Evolutionary conservation across 1,140 invertebrate species (phyloP).

Genomic region (Drosophila bifasciata): DNA sequence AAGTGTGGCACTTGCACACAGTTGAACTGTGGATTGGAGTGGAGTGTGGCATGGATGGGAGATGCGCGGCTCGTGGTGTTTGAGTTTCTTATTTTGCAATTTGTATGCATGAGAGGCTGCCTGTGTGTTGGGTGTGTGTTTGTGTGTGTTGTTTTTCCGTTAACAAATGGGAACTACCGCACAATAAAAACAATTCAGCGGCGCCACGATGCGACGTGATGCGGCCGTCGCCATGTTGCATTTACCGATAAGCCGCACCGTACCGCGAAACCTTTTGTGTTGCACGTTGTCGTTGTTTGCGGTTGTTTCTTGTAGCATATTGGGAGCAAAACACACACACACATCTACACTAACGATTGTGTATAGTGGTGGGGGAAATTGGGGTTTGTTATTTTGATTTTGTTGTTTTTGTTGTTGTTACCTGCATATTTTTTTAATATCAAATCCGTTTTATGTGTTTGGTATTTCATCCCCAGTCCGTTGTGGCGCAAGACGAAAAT

Average conservation of each 20-base stretch:
- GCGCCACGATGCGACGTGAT: constrained; percentile 38
- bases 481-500: constrained; percentile 77
- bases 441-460: constrained; percentile 80
- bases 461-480: constrained; percentile 83
- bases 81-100: constrained; percentile 17
- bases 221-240: constrained; percentile 53
- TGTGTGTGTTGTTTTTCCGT: constrained; percentile 32
- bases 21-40: constrained; percentile 4
- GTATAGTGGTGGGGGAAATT: constrained; percentile 9
- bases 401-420: constrained; percentile 34
- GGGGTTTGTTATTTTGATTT: too few species aligned
- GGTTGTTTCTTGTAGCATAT: constrained; percentile 25
- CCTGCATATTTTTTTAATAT: constrained; percentile 83
- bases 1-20: constrained; percentile 29
- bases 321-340: constrained; percentile 5
- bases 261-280: neutral
- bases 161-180: constrained; percentile 45
- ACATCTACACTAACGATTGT: neutral
- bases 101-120: constrained; percentile 28
- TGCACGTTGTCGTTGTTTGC: constrained; percentile 31
- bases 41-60: constrained; percentile 14
- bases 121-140: constrained; percentile 35
- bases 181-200: constrained; percentile 23
- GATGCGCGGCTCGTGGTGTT: constrained; percentile 1
- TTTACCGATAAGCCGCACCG: constrained; percentile 49